phyloP scores from a whole-genome alignment of 2,797 vertebrate genomes.

The Pogoniulus pusillus region DNA sequence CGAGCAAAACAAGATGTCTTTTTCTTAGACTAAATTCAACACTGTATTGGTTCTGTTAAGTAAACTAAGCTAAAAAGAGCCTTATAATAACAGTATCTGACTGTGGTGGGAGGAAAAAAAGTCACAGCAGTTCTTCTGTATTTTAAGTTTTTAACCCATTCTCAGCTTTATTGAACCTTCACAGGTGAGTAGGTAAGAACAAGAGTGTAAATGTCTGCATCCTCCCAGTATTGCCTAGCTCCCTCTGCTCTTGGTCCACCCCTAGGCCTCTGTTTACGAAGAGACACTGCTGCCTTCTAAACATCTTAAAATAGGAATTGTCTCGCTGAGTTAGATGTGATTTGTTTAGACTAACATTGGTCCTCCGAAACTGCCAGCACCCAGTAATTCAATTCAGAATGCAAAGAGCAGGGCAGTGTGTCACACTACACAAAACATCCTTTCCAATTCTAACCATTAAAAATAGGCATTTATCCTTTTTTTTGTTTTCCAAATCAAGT shows the following conservation, averaged over 20 bases:
- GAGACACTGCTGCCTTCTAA: neutral
- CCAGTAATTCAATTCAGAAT: neutral
- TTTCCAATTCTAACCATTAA: neutral
- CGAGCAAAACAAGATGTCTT: neutral
- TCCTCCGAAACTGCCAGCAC: neutral
- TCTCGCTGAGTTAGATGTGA: neutral
- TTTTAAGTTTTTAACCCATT: neutral
- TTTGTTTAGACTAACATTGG: neutral
- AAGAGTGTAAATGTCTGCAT: neutral
- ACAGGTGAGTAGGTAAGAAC: neutral
- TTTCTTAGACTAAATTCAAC: neutral
- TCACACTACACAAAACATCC: neutral
- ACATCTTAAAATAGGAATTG: neutral
- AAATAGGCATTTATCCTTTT: neutral
- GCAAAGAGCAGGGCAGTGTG: neutral
- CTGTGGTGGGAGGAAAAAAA: neutral
- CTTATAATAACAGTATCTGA: neutral
- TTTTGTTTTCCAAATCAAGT: neutral
- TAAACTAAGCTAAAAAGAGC: neutral
- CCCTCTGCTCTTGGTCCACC: neutral
- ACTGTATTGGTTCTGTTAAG: neutral
- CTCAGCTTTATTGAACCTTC: neutral
- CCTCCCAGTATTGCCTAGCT: neutral
- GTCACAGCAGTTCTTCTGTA: neutral
- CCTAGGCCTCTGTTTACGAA: neutral